Evolutionary conservation across 2,888 invertebrate genomes (phyloP).

Genomic region (Agrochola lota): DNA sequence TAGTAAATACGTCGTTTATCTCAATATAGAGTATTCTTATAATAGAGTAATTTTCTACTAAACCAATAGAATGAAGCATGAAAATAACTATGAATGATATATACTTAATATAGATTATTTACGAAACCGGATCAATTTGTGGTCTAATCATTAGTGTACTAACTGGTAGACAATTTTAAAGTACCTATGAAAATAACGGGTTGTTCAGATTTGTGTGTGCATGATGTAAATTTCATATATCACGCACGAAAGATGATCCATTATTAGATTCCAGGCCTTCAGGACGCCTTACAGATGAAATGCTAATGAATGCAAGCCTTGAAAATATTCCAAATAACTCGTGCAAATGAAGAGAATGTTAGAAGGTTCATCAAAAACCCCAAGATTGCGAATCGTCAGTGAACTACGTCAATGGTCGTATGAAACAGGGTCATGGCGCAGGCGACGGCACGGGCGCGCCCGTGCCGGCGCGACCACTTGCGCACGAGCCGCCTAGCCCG

Average conservation of each 20-base stretch:
- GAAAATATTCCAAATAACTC: slow-evolving; percentile 32
- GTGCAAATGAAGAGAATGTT: slow-evolving; percentile 20
- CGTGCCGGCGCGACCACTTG: too few relatives aligned
- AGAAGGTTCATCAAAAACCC: slow-evolving; percentile 36
- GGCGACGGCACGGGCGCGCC: background rate
- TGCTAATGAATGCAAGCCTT: slow-evolving; percentile 5
- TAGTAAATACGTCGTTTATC: background rate
- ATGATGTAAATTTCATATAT: background rate
- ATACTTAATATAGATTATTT: background rate
- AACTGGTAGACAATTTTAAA: background rate
- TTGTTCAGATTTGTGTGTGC: background rate
- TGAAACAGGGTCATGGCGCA: slow-evolving; percentile 59
- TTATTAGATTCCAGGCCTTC: background rate
- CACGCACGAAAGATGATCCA: background rate
- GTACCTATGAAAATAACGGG: too few relatives aligned
- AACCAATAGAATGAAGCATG: background rate
- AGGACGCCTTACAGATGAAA: background rate
- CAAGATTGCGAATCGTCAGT: slow-evolving; percentile 42
- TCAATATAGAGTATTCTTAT: background rate
- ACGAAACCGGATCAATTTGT: background rate
- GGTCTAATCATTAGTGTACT: background rate
- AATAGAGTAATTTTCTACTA: background rate
- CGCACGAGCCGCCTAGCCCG: too few relatives aligned
- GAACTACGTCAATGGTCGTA: slow-evolving; percentile 50
- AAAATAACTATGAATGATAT: background rate